These are phyloP conservation scores for Zosterops lateralis DNA, from an alignment of 2,113 vertebrate genomes.

Conservation along the genomic window DNA sequence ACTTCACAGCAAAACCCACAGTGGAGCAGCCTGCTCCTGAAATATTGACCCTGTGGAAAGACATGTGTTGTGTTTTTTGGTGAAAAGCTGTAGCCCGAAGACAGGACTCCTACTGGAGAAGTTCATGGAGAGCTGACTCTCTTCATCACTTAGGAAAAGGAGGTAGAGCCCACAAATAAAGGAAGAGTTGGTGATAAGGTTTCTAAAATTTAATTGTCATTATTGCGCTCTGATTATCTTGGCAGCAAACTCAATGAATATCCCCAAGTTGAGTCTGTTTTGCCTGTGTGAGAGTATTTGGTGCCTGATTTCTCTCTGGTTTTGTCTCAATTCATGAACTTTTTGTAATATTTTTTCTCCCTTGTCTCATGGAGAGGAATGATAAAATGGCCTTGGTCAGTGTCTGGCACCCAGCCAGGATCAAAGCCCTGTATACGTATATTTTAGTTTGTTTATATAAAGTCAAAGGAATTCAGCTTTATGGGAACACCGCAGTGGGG, in stretches of 20 bases:
- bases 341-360: background rate
- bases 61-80: background rate
- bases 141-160: too few relatives aligned
- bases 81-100: background rate
- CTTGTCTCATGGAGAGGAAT: background rate
- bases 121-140: background rate
- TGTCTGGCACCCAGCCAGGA: background rate
- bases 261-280: background rate
- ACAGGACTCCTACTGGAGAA: too few relatives aligned
- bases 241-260: background rate
- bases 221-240: background rate
- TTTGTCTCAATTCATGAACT: background rate
- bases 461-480: background rate
- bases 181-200: fast-evolving
- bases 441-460: background rate
- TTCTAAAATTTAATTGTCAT: background rate
- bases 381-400: background rate
- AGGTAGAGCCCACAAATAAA: background rate
- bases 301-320: background rate
- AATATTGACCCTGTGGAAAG: background rate
- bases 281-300: fast-evolving
- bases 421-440: background rate
- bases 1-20: fast-evolving
- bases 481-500: background rate
- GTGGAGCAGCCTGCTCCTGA: background rate